Evolutionary conservation across 64 coral and sea anemone genomes (phyloP).

Genomic region (Anthopleura sola): DNA sequence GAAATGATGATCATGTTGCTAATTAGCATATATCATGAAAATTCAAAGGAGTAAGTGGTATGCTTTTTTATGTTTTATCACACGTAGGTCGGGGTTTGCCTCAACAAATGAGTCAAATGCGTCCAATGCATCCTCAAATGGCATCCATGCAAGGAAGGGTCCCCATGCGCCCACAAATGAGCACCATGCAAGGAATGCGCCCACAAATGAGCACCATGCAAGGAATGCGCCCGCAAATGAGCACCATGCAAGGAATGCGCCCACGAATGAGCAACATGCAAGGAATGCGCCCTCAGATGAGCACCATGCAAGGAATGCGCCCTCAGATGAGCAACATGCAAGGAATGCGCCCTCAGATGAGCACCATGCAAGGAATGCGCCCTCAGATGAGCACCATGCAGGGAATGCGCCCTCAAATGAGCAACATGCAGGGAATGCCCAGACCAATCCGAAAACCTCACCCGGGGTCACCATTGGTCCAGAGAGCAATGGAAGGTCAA

Average conservation of each 20-base stretch:
- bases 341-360: constrained; percentile 7
- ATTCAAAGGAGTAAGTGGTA: not conserved
- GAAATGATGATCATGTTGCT: too few relatives aligned
- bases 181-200: not conserved
- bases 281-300: constrained; percentile 19
- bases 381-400: constrained; percentile 11
- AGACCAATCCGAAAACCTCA: not conserved
- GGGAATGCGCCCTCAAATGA: constrained; percentile 10
- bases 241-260: constrained; percentile 23
- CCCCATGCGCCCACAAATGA: constrained; percentile 16
- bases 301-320: constrained; percentile 15
- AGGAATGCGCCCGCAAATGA: constrained; percentile 19
- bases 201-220: constrained; percentile 3
- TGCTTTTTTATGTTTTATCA: not conserved
- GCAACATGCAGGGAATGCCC: not conserved
- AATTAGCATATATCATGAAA: too few relatives aligned
- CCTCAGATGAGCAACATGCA: not conserved
- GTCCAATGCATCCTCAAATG: not conserved
- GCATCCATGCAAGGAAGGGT: not conserved
- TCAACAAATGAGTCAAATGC: constrained; percentile 18
- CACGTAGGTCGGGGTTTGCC: not conserved
- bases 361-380: constrained; percentile 3
- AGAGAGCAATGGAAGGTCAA: not conserved
- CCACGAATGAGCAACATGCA: constrained; percentile 7
- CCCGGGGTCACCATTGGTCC: not conserved